phyloP scores from a whole-genome alignment of 2,113 vertebrate species.

The Peromyscus leucopus region DNA sequence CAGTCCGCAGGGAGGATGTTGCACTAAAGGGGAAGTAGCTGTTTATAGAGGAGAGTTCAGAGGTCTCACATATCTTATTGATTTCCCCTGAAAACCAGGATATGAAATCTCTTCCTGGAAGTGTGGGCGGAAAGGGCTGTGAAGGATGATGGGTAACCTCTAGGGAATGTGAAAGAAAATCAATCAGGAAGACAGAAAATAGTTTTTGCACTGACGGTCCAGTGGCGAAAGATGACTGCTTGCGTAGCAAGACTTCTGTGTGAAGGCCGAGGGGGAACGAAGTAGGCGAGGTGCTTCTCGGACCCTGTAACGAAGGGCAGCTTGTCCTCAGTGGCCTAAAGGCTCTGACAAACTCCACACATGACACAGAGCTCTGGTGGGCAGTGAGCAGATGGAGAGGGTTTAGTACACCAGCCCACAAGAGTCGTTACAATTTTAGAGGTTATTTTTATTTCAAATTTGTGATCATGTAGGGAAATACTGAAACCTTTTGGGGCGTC shows the following conservation, averaged over 20 bases:
- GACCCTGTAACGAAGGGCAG: background rate
- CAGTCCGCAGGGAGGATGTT: background rate
- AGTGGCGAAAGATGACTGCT: background rate
- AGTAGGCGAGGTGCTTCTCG: background rate
- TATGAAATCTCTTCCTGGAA: background rate
- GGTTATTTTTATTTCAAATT: background rate
- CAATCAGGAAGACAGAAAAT: background rate
- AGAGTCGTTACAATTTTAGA: background rate
- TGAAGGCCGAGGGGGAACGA: background rate
- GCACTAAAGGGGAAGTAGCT: background rate
- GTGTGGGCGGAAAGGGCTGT: background rate
- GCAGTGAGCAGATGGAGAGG: background rate
- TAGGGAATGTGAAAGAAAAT: background rate
- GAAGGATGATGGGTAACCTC: background rate
- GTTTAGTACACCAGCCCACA: background rate
- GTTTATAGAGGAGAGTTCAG: background rate
- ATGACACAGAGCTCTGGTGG: background rate
- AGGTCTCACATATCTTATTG: background rate
- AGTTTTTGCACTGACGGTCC: background rate
- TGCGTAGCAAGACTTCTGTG: background rate
- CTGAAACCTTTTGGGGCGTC: background rate
- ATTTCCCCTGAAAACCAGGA: constrained; percentile 16
- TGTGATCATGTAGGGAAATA: background rate
- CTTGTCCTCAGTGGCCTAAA: background rate
- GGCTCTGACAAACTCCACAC: background rate